Base-by-base conservation (phyloP, 2,113 vertebrate genomes). In the Platanista minor region DNA sequence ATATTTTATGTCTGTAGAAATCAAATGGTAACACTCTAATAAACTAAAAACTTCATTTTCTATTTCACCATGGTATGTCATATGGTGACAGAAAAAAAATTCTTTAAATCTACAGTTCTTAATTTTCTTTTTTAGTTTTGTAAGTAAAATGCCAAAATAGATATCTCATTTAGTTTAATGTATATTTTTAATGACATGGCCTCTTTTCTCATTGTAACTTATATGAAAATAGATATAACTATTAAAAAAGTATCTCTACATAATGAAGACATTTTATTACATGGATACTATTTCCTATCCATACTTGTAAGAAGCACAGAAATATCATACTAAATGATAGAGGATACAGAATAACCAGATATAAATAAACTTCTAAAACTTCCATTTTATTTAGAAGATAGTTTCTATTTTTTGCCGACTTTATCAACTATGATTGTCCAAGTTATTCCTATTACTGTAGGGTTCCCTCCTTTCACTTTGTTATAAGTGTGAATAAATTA, bases 11-110 rank as follows among this genome's bases (percentile, higher is more conserved):
- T 74, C 11, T 74, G 31, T 23, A 90, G 46, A 85, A 59, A 80
- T 72, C 61, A 95, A 88, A 82, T 78, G 62, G 71, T 89, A 96
- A 89, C 31, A 89, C 81, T 86, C 8, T 64, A 92, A 41, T 75
- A 93, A 90, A n/a, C 54, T 87, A 91, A 86, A 91, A 96, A 93
- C 36, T 71, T 54, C 39, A 94, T 77, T 96, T 94, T 94, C 72
- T 94, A 89, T 74, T 94, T 96, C 80, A 94, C 7, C 52, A 64
- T 43, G 29, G 59, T 49, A 82, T 86, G 9, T 57, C 33, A 96
- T 41, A 69, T 4, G 12, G 62, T 85, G n/a, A 84, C 36, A 87
- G 23, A 74, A 90, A 96, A 83, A 83, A 64, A 13, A 18, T 75
- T 88, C 87, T 95, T 57, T 85, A 39, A 91, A 83, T 67, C 54